Base-by-base conservation (phyloP, 1,140 invertebrate genomes). In the Zaprionus taronus region DNA sequence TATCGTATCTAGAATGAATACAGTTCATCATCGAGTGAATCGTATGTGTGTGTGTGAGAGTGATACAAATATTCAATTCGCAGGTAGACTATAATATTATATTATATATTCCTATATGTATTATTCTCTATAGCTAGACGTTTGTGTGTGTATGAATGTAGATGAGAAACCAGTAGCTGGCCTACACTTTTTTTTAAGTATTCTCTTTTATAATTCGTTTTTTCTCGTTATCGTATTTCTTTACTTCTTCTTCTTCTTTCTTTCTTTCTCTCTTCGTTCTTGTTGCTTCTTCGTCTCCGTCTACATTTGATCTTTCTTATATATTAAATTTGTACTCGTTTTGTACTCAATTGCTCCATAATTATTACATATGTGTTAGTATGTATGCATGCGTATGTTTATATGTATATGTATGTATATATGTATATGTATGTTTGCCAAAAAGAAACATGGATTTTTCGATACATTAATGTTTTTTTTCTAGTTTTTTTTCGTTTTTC, bases 321-420 rank as follows among this genome's bases (percentile, higher is more conserved):
- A 69, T 75, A 65, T 85, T 82, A 82, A 90, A 90, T 90, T 90
- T 90, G 85, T 90, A 90, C 85, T 90, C 79, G 77, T 90, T 90
- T 90, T 90, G 85, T 90, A 90, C 85, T 90, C 85, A 90, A 90
- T 90, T 90, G 85, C 85, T 90, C 85, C 85, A 90, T 90, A 90
- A 90, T 82, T 90, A 90, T 85, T 82, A 90, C 85, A 89, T 83
- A 83, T 81, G 44, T 81, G 71, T 78, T 56, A 68, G 57, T 74
- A 64, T 76, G 76, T 76, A 75, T 81, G 76, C 55, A 71, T 63
- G 62, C 79, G 63, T 78, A 73, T 79, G 69, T 47, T 38, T 76
- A 64, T 78, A 64, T 60, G 55, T 66, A 67, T 72, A 28, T 61
- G 60, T 51, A 51, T 63, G 28, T 62, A 62, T 61, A 55, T 75